A percentile compares a stretch with the other conserved stretches of the same genome.
phyloP scores from a whole-genome alignment of 2,113 vertebrate genomes.

The Monarcha castaneiventris region DNA sequence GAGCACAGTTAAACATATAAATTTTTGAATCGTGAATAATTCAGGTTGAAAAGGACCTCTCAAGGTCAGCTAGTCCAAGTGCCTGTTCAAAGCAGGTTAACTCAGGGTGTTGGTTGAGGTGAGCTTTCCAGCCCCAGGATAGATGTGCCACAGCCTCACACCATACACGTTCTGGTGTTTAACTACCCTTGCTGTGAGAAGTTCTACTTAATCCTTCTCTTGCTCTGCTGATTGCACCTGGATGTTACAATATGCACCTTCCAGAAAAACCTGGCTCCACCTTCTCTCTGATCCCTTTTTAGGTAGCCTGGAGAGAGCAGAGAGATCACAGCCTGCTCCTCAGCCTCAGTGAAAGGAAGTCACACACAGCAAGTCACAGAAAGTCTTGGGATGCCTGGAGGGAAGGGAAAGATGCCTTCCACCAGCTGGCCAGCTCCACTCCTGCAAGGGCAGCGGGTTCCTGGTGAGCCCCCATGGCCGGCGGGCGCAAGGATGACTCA shows the following conservation, averaged over 20 bases:
- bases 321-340: background rate
- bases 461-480: background rate
- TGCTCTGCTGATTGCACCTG: background rate
- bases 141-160: background rate
- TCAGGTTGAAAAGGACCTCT: background rate
- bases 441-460: accelerated
- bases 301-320: background rate
- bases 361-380: background rate
- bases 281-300: background rate
- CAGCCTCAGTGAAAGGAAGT: background rate
- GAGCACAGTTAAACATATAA: background rate
- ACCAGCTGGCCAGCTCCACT: background rate
- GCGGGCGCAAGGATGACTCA: background rate
- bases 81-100: background rate
- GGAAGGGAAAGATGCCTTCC: background rate
- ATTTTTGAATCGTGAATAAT: background rate
- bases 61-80: background rate
- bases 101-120: background rate
- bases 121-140: background rate
- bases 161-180: background rate
- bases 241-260: background rate
- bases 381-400: background rate
- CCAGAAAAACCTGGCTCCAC: background rate
- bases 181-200: background rate
- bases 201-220: background rate